A percentile compares a stretch with the other conserved stretches of the same genome.
phyloP scores from a whole-genome alignment of 1,140 invertebrate genomes.

The Cydia strobilella region DNA sequence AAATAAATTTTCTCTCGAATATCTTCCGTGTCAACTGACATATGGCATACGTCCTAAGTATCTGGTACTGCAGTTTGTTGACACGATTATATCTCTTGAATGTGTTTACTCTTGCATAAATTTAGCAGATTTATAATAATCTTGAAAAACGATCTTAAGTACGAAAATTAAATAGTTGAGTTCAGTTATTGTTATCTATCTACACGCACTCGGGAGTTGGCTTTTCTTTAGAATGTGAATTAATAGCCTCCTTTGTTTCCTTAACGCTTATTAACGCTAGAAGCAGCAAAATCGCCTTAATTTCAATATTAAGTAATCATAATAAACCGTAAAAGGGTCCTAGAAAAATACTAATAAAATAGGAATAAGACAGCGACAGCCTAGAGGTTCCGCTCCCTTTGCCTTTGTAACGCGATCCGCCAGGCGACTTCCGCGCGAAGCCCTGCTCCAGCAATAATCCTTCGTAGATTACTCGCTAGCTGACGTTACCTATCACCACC shows the following conservation, averaged over 20 bases:
- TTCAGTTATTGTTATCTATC: neutral
- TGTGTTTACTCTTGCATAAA: neutral
- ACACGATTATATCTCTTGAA: neutral
- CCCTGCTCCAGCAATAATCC: slow-evolving; percentile 62
- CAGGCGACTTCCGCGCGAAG: slow-evolving; percentile 69
- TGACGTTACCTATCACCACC: slow-evolving; percentile 25
- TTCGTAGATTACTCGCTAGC: slow-evolving; percentile 51
- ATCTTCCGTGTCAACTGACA: slow-evolving; percentile 20
- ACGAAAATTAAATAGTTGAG: neutral
- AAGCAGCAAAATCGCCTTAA: neutral
- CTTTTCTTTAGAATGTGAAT: too few species aligned
- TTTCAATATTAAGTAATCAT: neutral
- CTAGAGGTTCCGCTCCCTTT: slow-evolving; percentile 58
- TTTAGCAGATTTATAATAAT: neutral
- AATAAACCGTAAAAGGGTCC: neutral
- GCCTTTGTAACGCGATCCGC: slow-evolving; percentile 61
- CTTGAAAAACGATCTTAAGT: neutral
- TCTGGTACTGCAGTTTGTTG: slow-evolving; percentile 21
- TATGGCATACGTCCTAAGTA: slow-evolving; percentile 23
- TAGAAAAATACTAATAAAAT: neutral
- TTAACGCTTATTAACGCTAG: too few species aligned
- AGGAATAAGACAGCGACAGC: slow-evolving; percentile 46
- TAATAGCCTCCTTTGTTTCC: too few species aligned
- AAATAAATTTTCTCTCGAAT: slow-evolving; percentile 10
- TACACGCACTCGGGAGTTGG: too few species aligned